Percentiles rank a stretch among this genome's conserved stretches.
Evolutionary conservation across 2,113 vertebrate species (phyloP).

Genomic region (Bufo gargarizans): DNA sequence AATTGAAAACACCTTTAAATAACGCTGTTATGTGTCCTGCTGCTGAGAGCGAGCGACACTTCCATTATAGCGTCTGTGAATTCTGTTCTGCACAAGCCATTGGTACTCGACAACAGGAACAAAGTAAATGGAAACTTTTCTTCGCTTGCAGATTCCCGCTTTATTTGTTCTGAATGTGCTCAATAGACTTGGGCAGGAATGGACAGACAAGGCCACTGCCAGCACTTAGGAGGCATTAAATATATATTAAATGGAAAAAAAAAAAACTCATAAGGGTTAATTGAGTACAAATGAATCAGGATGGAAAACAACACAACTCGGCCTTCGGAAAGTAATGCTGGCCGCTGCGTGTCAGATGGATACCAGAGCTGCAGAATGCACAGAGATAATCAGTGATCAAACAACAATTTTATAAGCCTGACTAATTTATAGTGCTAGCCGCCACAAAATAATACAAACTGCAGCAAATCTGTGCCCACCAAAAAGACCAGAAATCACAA

Average conservation of each 20-base stretch:
- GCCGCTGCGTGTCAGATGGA: not conserved
- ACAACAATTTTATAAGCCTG: too few relatives aligned
- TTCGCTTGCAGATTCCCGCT: not conserved
- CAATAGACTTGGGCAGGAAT: not conserved
- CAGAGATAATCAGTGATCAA: not conserved
- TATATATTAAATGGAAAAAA: not conserved
- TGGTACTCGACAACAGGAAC: constrained; percentile 49
- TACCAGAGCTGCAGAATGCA: not conserved
- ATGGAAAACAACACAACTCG: constrained; percentile 12
- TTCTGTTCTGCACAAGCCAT: constrained; percentile 51
- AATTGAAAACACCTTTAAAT: constrained; percentile 71
- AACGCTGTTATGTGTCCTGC: constrained; percentile 59
- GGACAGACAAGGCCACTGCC: constrained; percentile 19
- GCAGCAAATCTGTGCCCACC: too few relatives aligned
- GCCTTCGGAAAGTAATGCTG: not conserved
- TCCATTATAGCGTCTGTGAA: constrained; percentile 39
- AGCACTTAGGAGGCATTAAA: constrained; percentile 31
- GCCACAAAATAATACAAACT: too few relatives aligned
- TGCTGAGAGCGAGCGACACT: constrained; percentile 59
- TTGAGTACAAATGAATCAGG: constrained; percentile 6
- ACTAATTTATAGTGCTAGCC: too few relatives aligned
- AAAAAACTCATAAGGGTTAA: not conserved
- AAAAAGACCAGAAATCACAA: too few relatives aligned
- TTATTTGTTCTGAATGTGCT: not conserved
- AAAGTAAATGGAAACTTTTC: constrained; percentile 16